Percentiles rank a stretch among this genome's conserved stretches.
These are phyloP conservation scores for Smithornis capensis DNA, from an alignment of 2,113 vertebrate species.

Conservation along the genomic window DNA sequence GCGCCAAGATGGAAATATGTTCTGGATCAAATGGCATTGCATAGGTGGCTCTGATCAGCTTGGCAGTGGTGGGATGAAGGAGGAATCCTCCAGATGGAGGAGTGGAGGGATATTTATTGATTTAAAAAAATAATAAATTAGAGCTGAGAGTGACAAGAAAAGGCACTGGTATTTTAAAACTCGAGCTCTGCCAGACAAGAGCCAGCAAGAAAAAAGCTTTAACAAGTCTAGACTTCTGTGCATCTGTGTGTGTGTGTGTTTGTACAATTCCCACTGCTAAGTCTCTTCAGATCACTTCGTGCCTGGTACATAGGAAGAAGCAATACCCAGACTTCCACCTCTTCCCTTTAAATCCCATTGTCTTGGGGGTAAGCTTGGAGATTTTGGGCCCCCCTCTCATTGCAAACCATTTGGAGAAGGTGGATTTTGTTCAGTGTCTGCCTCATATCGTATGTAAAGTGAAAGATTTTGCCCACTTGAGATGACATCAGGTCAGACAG, in stretches of 20 bases:
- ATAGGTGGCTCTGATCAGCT: constrained; percentile 50
- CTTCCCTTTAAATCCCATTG: background rate
- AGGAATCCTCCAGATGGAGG: constrained; percentile 38
- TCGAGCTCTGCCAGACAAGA: background rate
- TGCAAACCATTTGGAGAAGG: background rate
- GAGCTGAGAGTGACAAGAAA: constrained; percentile 40
- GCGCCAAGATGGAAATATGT: constrained; percentile 45
- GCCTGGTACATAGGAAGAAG: background rate
- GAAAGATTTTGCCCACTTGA: background rate
- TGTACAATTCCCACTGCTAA: background rate
- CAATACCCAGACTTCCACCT: background rate
- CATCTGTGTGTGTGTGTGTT: background rate
- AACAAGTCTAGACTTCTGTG: constrained; percentile 5
- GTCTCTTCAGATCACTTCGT: background rate
- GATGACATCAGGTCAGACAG: too few species aligned
- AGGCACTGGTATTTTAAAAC: constrained; percentile 33
- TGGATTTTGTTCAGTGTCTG: background rate
- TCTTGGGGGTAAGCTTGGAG: background rate
- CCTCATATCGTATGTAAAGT: background rate
- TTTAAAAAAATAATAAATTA: constrained; percentile 20
- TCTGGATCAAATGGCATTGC: constrained; percentile 45
- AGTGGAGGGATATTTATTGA: constrained; percentile 46
- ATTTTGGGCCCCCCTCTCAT: accelerated
- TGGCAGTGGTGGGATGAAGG: constrained; percentile 36
- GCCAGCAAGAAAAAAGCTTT: constrained; percentile 4